phyloP scores from a whole-genome alignment of 2,888 invertebrate species.

The Ennomos erosarius region DNA sequence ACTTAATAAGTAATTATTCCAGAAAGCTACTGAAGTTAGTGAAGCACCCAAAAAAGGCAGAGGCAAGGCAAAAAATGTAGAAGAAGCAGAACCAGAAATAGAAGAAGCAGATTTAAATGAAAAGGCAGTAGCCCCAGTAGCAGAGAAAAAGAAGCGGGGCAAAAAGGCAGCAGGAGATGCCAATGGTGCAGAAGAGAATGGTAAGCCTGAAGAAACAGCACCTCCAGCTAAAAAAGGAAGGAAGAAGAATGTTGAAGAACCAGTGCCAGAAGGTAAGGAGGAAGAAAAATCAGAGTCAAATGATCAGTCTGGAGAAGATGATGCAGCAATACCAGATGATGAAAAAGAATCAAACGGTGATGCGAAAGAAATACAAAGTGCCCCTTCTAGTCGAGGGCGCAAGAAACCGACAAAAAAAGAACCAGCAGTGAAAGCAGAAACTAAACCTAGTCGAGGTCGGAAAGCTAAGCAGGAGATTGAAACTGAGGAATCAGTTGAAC shows the following conservation, averaged over 20 bases:
- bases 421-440: slow-evolving; percentile 46
- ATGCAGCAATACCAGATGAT: slow-evolving; percentile 57
- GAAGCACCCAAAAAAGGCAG: slow-evolving; percentile 71
- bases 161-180: slow-evolving; percentile 60
- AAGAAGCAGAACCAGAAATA: slow-evolving; percentile 51
- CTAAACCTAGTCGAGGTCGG: slow-evolving; percentile 58
- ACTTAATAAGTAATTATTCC: slow-evolving; percentile 45
- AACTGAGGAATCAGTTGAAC: slow-evolving; percentile 51
- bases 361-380: slow-evolving; percentile 47
- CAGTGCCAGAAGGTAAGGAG: slow-evolving; percentile 45
- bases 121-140: slow-evolving; percentile 40
- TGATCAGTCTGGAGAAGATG: slow-evolving; percentile 63
- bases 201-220: slow-evolving; percentile 54
- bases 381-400: slow-evolving; percentile 57
- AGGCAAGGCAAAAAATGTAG: slow-evolving; percentile 66
- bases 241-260: slow-evolving; percentile 62
- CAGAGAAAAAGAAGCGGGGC: slow-evolving; percentile 65
- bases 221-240: slow-evolving; percentile 67
- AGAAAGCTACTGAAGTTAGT: slow-evolving; percentile 71
- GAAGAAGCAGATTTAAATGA: slow-evolving; percentile 42
- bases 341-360: slow-evolving; percentile 65
- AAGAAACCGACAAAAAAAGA: slow-evolving; percentile 72
- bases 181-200: slow-evolving; percentile 53
- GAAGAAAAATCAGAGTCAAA: slow-evolving; percentile 48
- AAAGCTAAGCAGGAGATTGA: slow-evolving; percentile 58